Percentiles rank a stretch among this genome's conserved stretches.
Conservation (phyloP, 2,888 invertebrate species). For the Heteromurus nitidus region DNA sequence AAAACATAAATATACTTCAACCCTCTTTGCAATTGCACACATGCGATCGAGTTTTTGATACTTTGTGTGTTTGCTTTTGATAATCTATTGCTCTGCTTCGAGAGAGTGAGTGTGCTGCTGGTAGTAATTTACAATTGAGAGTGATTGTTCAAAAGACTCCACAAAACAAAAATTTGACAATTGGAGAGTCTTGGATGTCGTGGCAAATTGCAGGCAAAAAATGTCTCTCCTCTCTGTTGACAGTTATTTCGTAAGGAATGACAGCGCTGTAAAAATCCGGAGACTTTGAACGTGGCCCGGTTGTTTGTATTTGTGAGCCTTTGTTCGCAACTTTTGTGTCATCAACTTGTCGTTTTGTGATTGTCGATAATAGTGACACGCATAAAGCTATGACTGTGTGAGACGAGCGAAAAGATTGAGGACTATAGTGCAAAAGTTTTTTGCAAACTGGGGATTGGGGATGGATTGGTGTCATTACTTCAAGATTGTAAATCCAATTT, state of each 20-base stretch:
- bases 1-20: too few relatives aligned
- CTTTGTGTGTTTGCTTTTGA: neutral
- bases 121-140: slow-evolving; percentile 36
- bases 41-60: too few relatives aligned
- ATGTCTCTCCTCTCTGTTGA: neutral
- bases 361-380: neutral
- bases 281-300: neutral
- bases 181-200: slow-evolving; percentile 12
- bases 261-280: neutral
- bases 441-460: neutral
- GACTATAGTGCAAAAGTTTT: neutral
- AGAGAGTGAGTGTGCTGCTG: neutral
- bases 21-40: neutral
- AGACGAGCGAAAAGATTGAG: too few relatives aligned
- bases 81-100: neutral
- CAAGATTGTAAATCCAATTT: neutral
- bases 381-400: too few relatives aligned
- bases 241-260: neutral
- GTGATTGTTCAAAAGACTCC: slow-evolving; percentile 33
- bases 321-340: neutral
- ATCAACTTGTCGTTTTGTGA: neutral
- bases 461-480: slow-evolving; percentile 13
- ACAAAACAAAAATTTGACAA: slow-evolving; percentile 18
- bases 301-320: neutral
- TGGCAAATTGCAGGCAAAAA: slow-evolving; percentile 9